Conservation (phyloP, 2,113 vertebrate species). For the Gopherus evgoodei region DNA sequence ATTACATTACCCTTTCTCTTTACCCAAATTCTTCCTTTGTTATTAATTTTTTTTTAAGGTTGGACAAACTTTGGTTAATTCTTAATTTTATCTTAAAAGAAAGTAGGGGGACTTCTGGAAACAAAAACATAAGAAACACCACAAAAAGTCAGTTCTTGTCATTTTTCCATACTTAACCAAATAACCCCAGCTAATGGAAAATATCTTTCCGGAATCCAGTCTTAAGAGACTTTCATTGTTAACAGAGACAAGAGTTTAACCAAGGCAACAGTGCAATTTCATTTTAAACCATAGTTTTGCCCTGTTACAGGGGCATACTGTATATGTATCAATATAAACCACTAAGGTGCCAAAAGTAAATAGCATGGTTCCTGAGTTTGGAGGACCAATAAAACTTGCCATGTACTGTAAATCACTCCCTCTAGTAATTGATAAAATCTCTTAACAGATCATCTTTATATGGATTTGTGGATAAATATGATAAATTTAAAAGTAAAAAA, state of each 20-base stretch:
- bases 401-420: not conserved
- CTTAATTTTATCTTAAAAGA: not conserved
- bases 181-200: not conserved
- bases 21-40: not conserved
- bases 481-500: not conserved
- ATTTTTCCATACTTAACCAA: not conserved
- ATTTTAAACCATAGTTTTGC: not conserved
- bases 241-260: not conserved
- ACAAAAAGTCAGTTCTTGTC: not conserved
- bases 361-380: not conserved
- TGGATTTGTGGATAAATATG: not conserved
- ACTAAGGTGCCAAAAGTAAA: conserved; percentile 14
- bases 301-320: not conserved
- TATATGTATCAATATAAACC: not conserved
- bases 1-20: not conserved
- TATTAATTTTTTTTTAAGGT: not conserved
- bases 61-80: not conserved
- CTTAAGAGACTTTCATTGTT: not conserved
- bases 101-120: not conserved
- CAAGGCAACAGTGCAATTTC: not conserved
- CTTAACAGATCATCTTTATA: not conserved
- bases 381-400: not conserved
- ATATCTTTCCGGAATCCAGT: not conserved
- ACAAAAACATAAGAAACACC: not conserved
- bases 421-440: not conserved